These are phyloP conservation scores for Trissolcus brochymenae DNA, from an alignment of 2,888 invertebrate genomes.

Conservation along the genomic window DNA sequence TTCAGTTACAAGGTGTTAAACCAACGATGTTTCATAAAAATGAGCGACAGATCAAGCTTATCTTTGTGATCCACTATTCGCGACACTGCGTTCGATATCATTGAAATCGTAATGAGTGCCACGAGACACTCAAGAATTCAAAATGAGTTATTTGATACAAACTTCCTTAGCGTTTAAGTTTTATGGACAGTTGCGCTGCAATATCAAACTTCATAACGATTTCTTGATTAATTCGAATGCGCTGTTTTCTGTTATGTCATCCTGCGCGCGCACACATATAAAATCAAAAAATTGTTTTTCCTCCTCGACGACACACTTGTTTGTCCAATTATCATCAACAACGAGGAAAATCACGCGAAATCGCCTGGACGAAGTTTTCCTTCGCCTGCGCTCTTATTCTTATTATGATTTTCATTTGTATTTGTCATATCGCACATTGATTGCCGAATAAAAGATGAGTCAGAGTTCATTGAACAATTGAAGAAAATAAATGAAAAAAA, in stretches of 20 bases:
- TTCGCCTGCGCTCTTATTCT: not conserved
- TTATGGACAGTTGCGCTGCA: conserved; percentile 4
- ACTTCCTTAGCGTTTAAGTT: not conserved
- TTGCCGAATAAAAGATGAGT: too few relatives aligned
- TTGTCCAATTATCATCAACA: conserved; percentile 10
- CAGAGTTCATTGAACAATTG: too few relatives aligned
- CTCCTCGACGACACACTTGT: conserved; percentile 17
- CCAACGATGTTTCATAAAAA: conserved; percentile 12
- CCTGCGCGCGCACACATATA: conserved; percentile 1
- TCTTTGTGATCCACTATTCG: conserved; percentile 23
- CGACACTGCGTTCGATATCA: conserved; percentile 4
- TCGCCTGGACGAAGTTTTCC: conserved; percentile 2
- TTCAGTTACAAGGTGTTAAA: not conserved
- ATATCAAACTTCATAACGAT: conserved; percentile 5
- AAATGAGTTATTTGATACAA: not conserved
- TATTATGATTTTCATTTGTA: not conserved
- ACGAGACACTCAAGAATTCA: not conserved
- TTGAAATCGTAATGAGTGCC: conserved; percentile 3
- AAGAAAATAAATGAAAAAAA: too few relatives aligned
- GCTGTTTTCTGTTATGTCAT: conserved; percentile 14
- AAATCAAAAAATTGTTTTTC: conserved; percentile 17
- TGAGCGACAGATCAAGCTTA: conserved; percentile 14
- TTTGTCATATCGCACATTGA: too few relatives aligned
- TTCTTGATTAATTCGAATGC: conserved; percentile 2
- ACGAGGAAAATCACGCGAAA: conserved; percentile 8